phyloP scores from a whole-genome alignment of 1,140 invertebrate species.

The Varroa destructor region DNA sequence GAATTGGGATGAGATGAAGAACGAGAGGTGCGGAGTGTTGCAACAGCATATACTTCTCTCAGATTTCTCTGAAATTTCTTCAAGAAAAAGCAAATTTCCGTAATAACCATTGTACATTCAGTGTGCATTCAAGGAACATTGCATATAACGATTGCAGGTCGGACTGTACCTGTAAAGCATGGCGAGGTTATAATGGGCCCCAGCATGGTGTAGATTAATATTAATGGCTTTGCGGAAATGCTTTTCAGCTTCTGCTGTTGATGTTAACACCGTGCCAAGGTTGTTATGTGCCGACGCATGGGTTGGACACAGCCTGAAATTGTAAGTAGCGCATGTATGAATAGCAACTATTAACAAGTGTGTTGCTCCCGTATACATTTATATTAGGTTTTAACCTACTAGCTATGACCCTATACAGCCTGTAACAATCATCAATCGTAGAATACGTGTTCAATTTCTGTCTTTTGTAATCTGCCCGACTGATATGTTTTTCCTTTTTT shows the following conservation, averaged over 20 bases:
- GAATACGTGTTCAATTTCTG: too few species aligned
- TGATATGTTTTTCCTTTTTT: too few species aligned
- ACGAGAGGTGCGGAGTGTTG: too few species aligned
- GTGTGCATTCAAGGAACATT: slow-evolving; percentile 19
- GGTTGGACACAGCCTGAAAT: slow-evolving; percentile 59
- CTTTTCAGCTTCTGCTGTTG: slow-evolving; percentile 53
- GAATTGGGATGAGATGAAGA: slow-evolving; percentile 26
- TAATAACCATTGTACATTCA: neutral
- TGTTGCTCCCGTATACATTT: too few species aligned
- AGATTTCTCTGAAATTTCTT: too few species aligned
- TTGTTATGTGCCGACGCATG: slow-evolving; percentile 80
- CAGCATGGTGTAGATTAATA: slow-evolving; percentile 59
- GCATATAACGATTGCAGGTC: neutral
- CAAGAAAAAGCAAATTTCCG: slow-evolving; percentile 16
- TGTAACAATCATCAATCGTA: too few species aligned
- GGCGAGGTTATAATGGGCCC: slow-evolving; percentile 71
- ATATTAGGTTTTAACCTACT: too few species aligned
- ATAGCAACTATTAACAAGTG: too few species aligned
- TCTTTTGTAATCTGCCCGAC: too few species aligned
- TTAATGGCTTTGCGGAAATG: slow-evolving; percentile 62
- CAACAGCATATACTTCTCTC: too few species aligned
- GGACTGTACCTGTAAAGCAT: slow-evolving; percentile 59
- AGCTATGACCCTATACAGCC: too few species aligned
- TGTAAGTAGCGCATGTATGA: slow-evolving; percentile 7
- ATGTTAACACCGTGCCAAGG: slow-evolving; percentile 59